Base-by-base conservation (phyloP, 2,113 vertebrate species). In the Cyrtonyx montezumae region DNA sequence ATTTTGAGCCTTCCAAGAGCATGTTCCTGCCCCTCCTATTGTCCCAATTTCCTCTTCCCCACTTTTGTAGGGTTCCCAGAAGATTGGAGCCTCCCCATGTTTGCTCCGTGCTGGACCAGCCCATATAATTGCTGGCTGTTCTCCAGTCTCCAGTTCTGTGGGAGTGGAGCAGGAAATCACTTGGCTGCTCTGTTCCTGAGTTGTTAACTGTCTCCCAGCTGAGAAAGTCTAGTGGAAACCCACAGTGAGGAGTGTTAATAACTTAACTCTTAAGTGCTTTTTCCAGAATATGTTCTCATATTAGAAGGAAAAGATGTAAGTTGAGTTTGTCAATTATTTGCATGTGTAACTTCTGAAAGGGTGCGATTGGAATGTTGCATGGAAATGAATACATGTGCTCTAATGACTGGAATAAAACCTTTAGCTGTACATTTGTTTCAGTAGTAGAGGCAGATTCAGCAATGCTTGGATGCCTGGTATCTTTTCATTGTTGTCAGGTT, bases 31-130 rank as follows among this genome's bases (percentile, higher is more conserved):
- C 67, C 9, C 62, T 93, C 48, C 59, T 74, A 2, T 89, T 74
- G 55, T 86, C n/a, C 42, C 0, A 0, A 26, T 88, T 92, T 80
- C 74, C 56, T 51, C 48, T 71, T 92, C 15, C 68, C n/a, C 42
- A 4, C 56, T 88, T 87, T n/a, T 87, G 62, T 89, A 80, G 84
- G 63, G 76, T 22, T 93, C 37, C 56, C 76, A 89, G 49, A 86
- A 78, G 61, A 85, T 14, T 62, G 58, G 43, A 90, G 43, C 63
- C 71, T 93, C 68, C 83, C 19, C 0, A 0, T 59, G 11, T 77
- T 51, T 84, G 75, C 62, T 84, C 68, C 0, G 1, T 68, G n/a
- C 40, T 0, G 0, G 71, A 37, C 74, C 69, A 68, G 21, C 62
- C 48, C 1, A 0, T 26, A n/a, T 73, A 16, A 77, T 66, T 53